Conservation (phyloP, 1,140 invertebrate genomes). For the Zaprionus africanus region DNA sequence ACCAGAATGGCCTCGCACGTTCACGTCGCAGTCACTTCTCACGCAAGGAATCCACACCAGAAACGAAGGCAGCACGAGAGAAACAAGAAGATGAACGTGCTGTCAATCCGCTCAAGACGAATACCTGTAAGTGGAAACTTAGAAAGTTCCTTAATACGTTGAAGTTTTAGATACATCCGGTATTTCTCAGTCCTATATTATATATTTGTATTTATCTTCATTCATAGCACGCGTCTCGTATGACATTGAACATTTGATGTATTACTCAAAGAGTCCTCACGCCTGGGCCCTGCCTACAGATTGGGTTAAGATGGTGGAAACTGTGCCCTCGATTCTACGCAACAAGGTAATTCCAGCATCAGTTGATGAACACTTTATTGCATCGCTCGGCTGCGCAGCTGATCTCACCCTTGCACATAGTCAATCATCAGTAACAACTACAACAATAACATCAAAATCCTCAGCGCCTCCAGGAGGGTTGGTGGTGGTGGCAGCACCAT, state of each 20-base stretch:
- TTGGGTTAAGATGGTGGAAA: slow-evolving; percentile 77
- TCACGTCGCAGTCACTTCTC: slow-evolving; percentile 84
- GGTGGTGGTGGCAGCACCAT: background rate
- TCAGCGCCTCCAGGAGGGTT: slow-evolving; percentile 18
- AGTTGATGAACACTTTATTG: slow-evolving; percentile 17
- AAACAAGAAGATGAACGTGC: slow-evolving; percentile 53
- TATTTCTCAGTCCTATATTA: background rate
- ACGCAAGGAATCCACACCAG: slow-evolving; percentile 81
- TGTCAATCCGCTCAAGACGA: slow-evolving; percentile 51
- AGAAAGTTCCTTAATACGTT: background rate
- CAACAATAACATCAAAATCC: slow-evolving; percentile 16
- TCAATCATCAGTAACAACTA: slow-evolving; percentile 50
- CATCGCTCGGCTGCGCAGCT: slow-evolving; percentile 32
- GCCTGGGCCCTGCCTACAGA: slow-evolving; percentile 74
- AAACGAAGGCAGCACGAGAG: slow-evolving; percentile 61
- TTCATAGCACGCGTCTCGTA: slow-evolving; percentile 75
- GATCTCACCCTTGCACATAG: slow-evolving; percentile 63
- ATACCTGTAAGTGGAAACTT: slow-evolving; percentile 53
- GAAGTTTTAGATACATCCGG: background rate
- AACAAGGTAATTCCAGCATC: slow-evolving; percentile 80
- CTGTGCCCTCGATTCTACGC: slow-evolving; percentile 74
- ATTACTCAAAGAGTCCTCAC: slow-evolving; percentile 80
- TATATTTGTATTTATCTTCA: background rate
- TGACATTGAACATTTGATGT: slow-evolving; percentile 80
- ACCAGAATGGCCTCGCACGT: slow-evolving; percentile 75